phyloP scores from a whole-genome alignment of 2,888 invertebrate species.

The Aleiodes alternator region DNA sequence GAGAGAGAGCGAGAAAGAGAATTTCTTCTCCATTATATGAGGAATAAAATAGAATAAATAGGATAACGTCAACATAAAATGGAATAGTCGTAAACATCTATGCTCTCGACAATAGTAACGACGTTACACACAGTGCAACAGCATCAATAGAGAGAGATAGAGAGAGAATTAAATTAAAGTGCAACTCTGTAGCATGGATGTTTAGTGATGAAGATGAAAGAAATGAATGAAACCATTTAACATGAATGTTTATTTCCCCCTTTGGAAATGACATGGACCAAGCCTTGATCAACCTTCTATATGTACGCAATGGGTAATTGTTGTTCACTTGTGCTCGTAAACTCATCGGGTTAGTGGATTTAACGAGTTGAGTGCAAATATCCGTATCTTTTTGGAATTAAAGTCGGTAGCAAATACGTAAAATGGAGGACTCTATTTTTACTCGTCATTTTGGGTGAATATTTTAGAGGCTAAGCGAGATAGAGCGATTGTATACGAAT shows the following conservation, averaged over 20 bases:
- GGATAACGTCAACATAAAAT: conserved; percentile 36
- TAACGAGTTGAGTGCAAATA: conserved; percentile 8
- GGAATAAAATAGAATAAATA: conserved; percentile 28
- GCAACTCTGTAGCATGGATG: background rate
- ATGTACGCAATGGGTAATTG: conserved; percentile 48
- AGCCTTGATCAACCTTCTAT: conserved; percentile 21
- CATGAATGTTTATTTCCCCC: conserved; percentile 63
- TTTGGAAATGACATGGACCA: conserved; percentile 52
- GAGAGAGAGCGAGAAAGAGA: too few relatives aligned
- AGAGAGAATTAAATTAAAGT: background rate
- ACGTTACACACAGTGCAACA: background rate
- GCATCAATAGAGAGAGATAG: too few relatives aligned
- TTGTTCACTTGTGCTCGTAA: conserved; percentile 44
- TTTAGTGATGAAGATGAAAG: conserved; percentile 13
- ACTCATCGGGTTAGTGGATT: conserved; percentile 30
- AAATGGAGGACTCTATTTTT: too few relatives aligned
- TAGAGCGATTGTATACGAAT: background rate
- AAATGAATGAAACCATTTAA: conserved; percentile 65
- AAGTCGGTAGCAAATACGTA: too few relatives aligned
- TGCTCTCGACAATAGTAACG: conserved; percentile 4
- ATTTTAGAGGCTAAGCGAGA: too few relatives aligned
- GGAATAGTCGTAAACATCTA: conserved; percentile 40
- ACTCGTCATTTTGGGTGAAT: too few relatives aligned
- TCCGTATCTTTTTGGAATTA: too few relatives aligned
- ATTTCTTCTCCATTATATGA: conserved; percentile 6